Conservation (phyloP, 2,797 vertebrate genomes). For the Choloepus didactylus region DNA sequence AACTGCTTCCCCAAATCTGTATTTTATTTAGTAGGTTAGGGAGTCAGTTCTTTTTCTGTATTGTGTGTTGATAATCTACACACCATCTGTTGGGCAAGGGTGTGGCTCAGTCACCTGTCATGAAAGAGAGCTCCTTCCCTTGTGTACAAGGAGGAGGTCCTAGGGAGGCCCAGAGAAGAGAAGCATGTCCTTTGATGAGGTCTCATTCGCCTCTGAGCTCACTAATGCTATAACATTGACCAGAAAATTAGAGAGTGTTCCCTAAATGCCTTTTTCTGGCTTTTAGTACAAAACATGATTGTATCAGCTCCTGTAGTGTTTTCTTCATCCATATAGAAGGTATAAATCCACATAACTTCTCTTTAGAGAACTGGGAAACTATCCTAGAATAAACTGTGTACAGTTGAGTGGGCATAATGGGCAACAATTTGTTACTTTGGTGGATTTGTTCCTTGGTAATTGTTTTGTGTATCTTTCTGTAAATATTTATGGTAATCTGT, state of each 20-base stretch:
- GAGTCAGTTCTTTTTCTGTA: neutral
- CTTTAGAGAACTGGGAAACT: neutral
- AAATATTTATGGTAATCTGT: slow-evolving; percentile 70
- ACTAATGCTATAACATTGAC: neutral
- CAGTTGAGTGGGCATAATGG: neutral
- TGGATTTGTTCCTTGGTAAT: slow-evolving; percentile 33
- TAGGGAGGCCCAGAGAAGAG: slow-evolving; percentile 34
- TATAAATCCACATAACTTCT: neutral
- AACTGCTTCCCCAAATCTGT: slow-evolving; percentile 1
- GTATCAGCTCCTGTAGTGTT: neutral
- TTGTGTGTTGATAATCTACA: neutral
- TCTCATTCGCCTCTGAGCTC: neutral
- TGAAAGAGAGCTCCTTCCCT: neutral
- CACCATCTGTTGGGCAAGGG: neutral
- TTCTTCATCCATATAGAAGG: neutral
- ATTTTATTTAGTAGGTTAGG: neutral
- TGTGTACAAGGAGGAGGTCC: neutral
- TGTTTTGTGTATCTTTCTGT: slow-evolving; percentile 65
- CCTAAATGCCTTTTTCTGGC: slow-evolving; percentile 29
- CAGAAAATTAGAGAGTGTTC: slow-evolving; percentile 9
- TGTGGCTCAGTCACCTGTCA: slow-evolving; percentile 2
- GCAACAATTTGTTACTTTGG: neutral
- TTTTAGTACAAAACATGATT: slow-evolving; percentile 7
- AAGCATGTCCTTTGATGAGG: slow-evolving; percentile 21
- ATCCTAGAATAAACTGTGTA: neutral